Conservation (phyloP, 2,113 vertebrate species). For the Grallaria varia region DNA sequence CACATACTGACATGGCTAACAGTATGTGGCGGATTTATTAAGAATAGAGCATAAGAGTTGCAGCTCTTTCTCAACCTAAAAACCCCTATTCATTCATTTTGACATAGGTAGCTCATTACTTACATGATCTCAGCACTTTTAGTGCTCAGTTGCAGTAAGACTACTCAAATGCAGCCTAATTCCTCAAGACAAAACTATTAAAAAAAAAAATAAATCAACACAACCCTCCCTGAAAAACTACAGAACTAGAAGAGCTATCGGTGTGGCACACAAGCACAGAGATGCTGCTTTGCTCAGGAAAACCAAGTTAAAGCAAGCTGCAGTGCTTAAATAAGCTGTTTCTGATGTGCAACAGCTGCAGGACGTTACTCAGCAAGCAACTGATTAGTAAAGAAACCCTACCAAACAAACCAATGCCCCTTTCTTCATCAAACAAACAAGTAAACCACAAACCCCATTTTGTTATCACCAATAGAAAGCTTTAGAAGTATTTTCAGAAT, state of each 20-base stretch:
- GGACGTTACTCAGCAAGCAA: not conserved
- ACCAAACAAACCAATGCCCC: not conserved
- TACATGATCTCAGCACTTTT: not conserved
- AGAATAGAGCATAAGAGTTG: not conserved
- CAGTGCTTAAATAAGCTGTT: not conserved
- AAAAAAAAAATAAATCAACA: not conserved
- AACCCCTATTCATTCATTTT: not conserved
- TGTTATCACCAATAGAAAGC: not conserved
- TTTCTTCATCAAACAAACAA: not conserved
- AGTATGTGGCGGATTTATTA: not conserved
- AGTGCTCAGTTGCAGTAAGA: not conserved
- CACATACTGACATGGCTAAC: not conserved
- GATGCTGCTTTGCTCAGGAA: not conserved
- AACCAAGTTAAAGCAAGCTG: not conserved
- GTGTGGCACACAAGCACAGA: not conserved
- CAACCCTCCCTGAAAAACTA: too few relatives aligned
- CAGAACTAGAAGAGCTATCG: not conserved
- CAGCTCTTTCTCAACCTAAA: not conserved
- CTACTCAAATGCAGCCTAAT: too few relatives aligned
- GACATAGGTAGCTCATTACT: not conserved
- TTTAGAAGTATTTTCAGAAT: not conserved
- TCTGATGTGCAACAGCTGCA: not conserved
- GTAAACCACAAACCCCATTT: not conserved
- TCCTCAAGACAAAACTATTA: not conserved
- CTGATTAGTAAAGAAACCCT: not conserved